Percentiles rank a stretch among this genome's conserved stretches.
These are phyloP conservation scores for Trichogramma pretiosum DNA, from an alignment of 1,140 invertebrate genomes.

Conservation along the genomic window DNA sequence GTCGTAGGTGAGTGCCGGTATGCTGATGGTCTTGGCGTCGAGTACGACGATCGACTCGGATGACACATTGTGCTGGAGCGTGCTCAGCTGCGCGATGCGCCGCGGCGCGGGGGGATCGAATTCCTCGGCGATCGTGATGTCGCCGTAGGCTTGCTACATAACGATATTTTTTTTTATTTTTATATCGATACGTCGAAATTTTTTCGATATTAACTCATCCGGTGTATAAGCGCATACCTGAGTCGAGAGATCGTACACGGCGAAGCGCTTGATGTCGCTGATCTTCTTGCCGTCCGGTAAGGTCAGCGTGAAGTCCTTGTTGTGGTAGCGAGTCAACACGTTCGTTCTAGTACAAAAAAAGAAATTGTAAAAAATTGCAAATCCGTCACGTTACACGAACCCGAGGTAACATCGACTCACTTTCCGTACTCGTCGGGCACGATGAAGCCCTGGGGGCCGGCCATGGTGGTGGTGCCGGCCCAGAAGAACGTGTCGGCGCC, in stretches of 20 bases:
- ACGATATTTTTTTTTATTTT: conserved; percentile 1
- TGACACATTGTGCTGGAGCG: conserved; percentile 57
- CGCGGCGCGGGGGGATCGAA: conserved; percentile 78
- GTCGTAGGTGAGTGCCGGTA: conserved; percentile 70
- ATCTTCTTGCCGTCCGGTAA: conserved; percentile 82
- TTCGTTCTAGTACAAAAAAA: conserved; percentile 62
- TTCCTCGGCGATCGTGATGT: conserved; percentile 83
- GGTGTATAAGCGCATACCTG: no score
- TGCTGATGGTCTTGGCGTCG: conserved; percentile 71
- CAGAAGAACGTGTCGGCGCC: conserved; percentile 88
- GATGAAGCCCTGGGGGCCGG: conserved; percentile 84
- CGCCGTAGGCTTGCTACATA: conserved; percentile 71
- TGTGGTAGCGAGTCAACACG: conserved; percentile 73
- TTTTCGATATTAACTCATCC: no score
- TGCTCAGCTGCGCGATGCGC: conserved; percentile 60
- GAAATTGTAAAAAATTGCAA: no score
- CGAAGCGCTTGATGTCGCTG: conserved; percentile 82
- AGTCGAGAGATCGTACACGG: conserved; percentile 76
- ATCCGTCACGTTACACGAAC: background rate
- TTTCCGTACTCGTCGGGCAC: conserved; percentile 80
- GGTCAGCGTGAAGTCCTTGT: conserved; percentile 74
- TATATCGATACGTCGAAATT: no score
- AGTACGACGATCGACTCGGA: conserved; percentile 68
- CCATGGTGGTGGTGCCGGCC: conserved; percentile 77
- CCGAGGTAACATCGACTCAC: conserved; percentile 46